Evolutionary conservation across 2,888 invertebrate species (phyloP).

Genomic region (Parapristionchus giblindavisi): DNA sequence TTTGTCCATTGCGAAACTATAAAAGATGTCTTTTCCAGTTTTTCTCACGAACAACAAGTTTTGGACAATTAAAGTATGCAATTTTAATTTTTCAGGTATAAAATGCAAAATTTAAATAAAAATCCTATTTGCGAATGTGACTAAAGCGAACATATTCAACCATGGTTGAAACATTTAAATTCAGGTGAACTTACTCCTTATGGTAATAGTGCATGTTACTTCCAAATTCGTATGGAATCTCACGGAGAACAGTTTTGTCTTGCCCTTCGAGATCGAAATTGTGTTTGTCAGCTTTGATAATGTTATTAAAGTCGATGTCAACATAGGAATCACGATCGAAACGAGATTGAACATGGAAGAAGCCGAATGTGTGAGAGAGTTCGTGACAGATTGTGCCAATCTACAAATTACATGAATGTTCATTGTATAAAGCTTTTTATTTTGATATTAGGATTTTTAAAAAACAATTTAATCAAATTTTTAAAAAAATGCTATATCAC

Average conservation of each 20-base stretch:
- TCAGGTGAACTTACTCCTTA: too few species aligned
- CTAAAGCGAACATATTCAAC: too few species aligned
- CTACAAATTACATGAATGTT: background rate
- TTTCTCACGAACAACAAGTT: too few species aligned
- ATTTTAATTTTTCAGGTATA: too few species aligned
- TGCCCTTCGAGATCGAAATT: constrained; percentile 22
- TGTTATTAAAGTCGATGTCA: constrained; percentile 19
- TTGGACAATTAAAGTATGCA: too few species aligned
- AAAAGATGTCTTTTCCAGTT: too few species aligned
- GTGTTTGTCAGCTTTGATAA: constrained; percentile 3
- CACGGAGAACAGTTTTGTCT: background rate
- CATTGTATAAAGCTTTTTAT: background rate
- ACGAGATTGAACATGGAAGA: constrained; percentile 34
- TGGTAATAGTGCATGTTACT: constrained; percentile 30
- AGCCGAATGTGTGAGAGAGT: constrained; percentile 27
- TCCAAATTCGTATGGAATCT: constrained; percentile 27
- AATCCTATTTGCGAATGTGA: too few species aligned
- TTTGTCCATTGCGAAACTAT: background rate
- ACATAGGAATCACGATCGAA: constrained; percentile 27
- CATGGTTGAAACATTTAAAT: too few species aligned
- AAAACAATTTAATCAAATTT: background rate
- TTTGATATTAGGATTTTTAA: background rate
- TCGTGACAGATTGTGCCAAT: constrained; percentile 19
- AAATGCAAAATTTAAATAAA: too few species aligned
- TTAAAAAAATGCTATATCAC: background rate